Evolutionary conservation across 2,113 vertebrate genomes (phyloP), one percentile per base, ranked within the genome.

Genomic region (Datnioides undecimradiatus): DNA sequence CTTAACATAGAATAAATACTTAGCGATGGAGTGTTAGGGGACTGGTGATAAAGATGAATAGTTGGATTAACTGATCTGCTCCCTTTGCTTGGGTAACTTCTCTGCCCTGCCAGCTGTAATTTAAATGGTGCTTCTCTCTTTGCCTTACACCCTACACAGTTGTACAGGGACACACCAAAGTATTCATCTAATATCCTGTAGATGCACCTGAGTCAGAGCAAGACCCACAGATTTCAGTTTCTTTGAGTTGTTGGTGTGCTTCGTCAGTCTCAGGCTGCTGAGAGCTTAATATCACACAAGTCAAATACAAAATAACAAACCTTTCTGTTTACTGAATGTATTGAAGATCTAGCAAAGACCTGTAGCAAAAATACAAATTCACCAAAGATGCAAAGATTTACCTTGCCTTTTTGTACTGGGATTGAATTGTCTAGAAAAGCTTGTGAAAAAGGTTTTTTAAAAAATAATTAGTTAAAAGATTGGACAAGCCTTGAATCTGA

Each of bases 351-450:
- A 67, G 73, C 73, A 75, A 21, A 73, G 40, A 65, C 49, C 33
- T 67, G 80, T 79, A 74, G 87, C 82, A 79, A 80, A 84, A 78
- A 48, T 31, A n/a, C 7, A 62, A 64, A 81, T 52, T 58, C 41
- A 87, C 88, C 88, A 87, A 90, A 87, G 85, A 90, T 59, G 25
- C 43, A 46, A 55, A 60, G 73, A 60, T 27, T n/a, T 0, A 38
- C 40, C 59, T 68, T 57, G 65, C 43, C 48, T 66, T 62, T 58
- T 14, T 64, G 78, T 54, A 41, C 36, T 52, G 34, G 40, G 57
- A 55, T 34, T 65, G 11, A 25, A 65, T 73, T n/a, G 36, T 52
- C 17, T 49, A n/a, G n/a, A n/a, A n/a, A n/a, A n/a, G 63, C 52
- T 29, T 74, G 45, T 23, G 46, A 49, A 34, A 52, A 69, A 21